Percentiles rank a stretch among this genome's conserved stretches.
Conservation (phyloP, 1,140 invertebrate species). For the Drosophila nikananu region DNA sequence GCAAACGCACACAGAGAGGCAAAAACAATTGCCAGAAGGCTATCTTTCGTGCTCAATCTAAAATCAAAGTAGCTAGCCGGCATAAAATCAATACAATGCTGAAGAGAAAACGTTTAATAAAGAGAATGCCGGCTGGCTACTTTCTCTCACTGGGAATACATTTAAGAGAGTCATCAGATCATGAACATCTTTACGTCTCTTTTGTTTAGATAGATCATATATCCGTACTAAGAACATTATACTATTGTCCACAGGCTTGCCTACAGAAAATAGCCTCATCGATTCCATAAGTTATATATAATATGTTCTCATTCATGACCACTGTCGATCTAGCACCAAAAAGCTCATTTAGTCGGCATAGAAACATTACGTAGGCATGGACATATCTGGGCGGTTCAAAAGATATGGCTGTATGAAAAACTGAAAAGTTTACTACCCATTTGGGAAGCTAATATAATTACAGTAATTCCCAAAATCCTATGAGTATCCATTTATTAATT, state of each 20-base stretch:
- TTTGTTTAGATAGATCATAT: neutral
- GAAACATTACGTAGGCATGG: neutral
- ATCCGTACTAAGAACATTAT: neutral
- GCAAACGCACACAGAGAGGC: slow-evolving; percentile 37
- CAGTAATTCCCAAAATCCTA: too few species aligned
- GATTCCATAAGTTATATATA: neutral
- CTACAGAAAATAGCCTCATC: neutral
- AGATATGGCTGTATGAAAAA: neutral
- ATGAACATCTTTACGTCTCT: neutral
- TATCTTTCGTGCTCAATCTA: slow-evolving; percentile 56
- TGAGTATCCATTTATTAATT: too few species aligned
- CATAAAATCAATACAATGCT: slow-evolving; percentile 51
- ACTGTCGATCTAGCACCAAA: neutral
- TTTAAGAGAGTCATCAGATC: slow-evolving; percentile 18
- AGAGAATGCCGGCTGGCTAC: neutral
- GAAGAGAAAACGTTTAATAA: slow-evolving; percentile 4
- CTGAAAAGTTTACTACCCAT: neutral
- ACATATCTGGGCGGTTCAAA: too few species aligned
- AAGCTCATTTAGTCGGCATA: neutral
- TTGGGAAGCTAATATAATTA: neutral
- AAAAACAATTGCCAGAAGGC: slow-evolving; percentile 22
- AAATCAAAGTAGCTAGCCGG: slow-evolving; percentile 47
- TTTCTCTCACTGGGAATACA: slow-evolving; percentile 6
- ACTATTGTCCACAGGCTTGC: too few species aligned
- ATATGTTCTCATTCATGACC: neutral